A percentile compares a stretch with the other conserved stretches of the same genome.
Evolutionary conservation across 2,888 invertebrate genomes (phyloP).

Genomic region (Hesperia comma): DNA sequence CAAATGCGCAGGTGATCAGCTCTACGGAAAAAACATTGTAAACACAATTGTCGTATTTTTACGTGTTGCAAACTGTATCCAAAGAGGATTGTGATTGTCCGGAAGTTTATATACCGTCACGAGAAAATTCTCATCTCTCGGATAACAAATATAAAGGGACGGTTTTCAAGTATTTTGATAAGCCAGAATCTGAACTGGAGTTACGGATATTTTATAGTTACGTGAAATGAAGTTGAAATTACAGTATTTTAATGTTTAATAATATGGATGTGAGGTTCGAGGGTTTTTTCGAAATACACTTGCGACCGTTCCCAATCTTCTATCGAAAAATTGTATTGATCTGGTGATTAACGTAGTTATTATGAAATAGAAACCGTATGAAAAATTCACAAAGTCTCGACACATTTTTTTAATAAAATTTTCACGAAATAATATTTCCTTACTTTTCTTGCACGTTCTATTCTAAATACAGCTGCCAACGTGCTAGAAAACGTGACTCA

Average conservation of each 20-base stretch:
- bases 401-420: slow-evolving; percentile 9
- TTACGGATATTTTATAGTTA: slow-evolving; percentile 1
- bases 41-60: slow-evolving; percentile 32
- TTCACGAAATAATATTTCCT: slow-evolving; percentile 23
- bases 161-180: slow-evolving; percentile 28
- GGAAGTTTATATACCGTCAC: slow-evolving; percentile 34
- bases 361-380: too few species aligned
- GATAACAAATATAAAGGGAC: slow-evolving; percentile 31
- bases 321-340: too few species aligned
- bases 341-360: too few species aligned
- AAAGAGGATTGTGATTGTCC: slow-evolving; percentile 33
- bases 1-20: slow-evolving; percentile 12
- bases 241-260: too few species aligned
- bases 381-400: not conserved
- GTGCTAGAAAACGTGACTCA: slow-evolving; percentile 28
- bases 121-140: slow-evolving; percentile 29
- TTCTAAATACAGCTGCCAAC: slow-evolving; percentile 30
- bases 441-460: slow-evolving; percentile 16
- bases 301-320: too few species aligned
- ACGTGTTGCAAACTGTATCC: slow-evolving; percentile 21
- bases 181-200: slow-evolving; percentile 11
- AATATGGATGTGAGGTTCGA: too few species aligned
- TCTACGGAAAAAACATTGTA: slow-evolving; percentile 17
- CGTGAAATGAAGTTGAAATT: not conserved
- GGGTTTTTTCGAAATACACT: too few species aligned